Base-by-base conservation (phyloP, 2,888 invertebrate genomes). In the Pammene fasciana region DNA sequence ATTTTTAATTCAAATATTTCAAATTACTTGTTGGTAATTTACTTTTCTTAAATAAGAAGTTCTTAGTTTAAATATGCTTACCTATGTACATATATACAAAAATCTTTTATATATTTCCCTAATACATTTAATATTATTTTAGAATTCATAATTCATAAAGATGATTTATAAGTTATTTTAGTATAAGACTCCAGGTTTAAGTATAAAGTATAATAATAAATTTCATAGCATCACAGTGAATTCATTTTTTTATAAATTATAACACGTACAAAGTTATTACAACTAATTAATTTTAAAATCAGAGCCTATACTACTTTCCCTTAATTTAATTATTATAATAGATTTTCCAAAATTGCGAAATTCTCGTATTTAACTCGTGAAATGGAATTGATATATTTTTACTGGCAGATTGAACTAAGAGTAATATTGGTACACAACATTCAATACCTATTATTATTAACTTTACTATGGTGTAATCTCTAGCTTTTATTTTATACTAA, bases 211-310 rank as follows among this genome's bases (percentile, higher is more conserved):
- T 75, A 79, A 78, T 82, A 78, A 80, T 81, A 84, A 82, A 79
- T 83, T 86, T 86, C 76, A 85, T 89, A 91, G 88, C 90, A 92
- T 92, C 92, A 92, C 92, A 92, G 92, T 90, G 88, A 87, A 88
- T 90, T 89, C 84, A 84, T 86, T 79, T 80, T 80, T 65, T 73
- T 71, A 72, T 50, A 70, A 70, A 71, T 71, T 73, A 71, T 62
- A 71, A 70, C 62, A 56, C 56, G 61, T 52, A 59, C 36, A 68
- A 71, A 65, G 64, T 56, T 14, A 7, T 54, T 38, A 46, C 36
- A 74, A 72, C 70, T 65, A 65, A 54, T 64, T 68, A 50, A n/a
- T 57, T 38, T 55, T 43, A 34, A 45, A 50, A 45, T 38, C 43
- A 65, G 64, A 65, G 50, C 52, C 38, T 18, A 38, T 46, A 26